Base-by-base conservation (phyloP, 2,888 invertebrate genomes). In the Lissonota sp. region DNA sequence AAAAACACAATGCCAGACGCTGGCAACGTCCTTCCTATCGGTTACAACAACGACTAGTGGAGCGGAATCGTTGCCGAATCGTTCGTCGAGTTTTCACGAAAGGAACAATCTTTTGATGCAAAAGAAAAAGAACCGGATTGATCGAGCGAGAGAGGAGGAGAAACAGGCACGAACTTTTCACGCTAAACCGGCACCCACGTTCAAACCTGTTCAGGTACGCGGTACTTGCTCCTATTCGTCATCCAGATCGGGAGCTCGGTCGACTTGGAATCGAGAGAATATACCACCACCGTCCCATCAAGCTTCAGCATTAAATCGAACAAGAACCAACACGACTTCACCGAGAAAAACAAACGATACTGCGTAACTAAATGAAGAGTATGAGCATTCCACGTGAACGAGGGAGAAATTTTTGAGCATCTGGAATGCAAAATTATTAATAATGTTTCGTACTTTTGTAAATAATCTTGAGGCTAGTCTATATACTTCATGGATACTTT, bases 101-200 rank as follows among this genome's bases (percentile, higher is more conserved):
- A 90, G 95, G 12, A 94, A 96, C 90, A 94, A 94, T 87, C 93
- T 93, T 67, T 87, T 94, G 49, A 92, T 93, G 78, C 91, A 92
- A 51, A 94, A 93, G 70, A 94, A 94, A 84, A 94, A 95, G 83
- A 94, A 95, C 94, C 93, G 93, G 84, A 94, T 96, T 4, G 94
- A 94, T 83, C 93, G 94, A 83, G 92, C 94, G 76, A 89, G 95
- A 16, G 94, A 95, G 82, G 94, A 95, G 82, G 93, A 93, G 79
- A 95, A 94, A 85, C 94, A 95, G 88, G 93, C 94, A 0, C 92
- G 94, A 0, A 94, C 94, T 83, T 97, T 97, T 87, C 96, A 95
- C 90, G 97, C 97, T 0, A 95, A 95, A 70, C 96, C 96, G 0
- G 89, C 95, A 12, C 96, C 96, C 0, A 85, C 93, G 91, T 86